phyloP scores from a whole-genome alignment of 2,113 vertebrate genomes.

The Phrynocephalus versicolor region DNA sequence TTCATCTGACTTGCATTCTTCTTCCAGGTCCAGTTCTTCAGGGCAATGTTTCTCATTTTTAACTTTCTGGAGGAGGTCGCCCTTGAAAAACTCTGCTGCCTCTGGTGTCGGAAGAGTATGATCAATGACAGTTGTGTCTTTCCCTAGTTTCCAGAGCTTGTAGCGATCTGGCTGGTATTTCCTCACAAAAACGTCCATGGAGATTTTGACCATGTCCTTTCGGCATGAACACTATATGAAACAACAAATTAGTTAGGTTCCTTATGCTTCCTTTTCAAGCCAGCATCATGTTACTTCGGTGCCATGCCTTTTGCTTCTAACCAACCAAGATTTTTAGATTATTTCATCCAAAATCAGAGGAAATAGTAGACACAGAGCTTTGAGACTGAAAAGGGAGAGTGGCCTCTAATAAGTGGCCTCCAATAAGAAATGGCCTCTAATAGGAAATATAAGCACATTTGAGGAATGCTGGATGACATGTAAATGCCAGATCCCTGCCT shows the following conservation, averaged over 20 bases:
- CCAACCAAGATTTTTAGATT: background rate
- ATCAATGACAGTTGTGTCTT: conserved; percentile 87
- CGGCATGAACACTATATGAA: conserved; percentile 90
- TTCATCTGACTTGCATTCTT: conserved; percentile 24
- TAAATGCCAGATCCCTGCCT: no score
- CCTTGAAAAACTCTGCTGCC: conserved; percentile 82
- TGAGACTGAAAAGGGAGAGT: background rate
- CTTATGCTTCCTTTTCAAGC: background rate
- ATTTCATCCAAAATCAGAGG: background rate
- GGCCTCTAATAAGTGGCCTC: background rate
- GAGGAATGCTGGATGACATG: background rate
- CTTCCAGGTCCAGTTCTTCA: conserved; percentile 66
- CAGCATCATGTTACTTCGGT: conserved; percentile 1
- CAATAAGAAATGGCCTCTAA: background rate
- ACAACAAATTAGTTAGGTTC: conserved; percentile 31
- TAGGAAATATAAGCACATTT: background rate
- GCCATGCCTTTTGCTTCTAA: background rate
- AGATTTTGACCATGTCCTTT: conserved; percentile 98
- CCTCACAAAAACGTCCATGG: conserved; percentile 96
- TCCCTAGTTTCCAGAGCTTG: conserved; percentile 93
- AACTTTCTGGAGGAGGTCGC: conserved; percentile 68
- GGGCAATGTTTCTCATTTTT: conserved; percentile 66
- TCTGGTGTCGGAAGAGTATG: conserved; percentile 90
- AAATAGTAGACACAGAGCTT: background rate
- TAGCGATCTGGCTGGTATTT: conserved; percentile 96